Evolutionary conservation across 1,140 invertebrate species (phyloP).

Genomic region (Eurosta solidaginis): DNA sequence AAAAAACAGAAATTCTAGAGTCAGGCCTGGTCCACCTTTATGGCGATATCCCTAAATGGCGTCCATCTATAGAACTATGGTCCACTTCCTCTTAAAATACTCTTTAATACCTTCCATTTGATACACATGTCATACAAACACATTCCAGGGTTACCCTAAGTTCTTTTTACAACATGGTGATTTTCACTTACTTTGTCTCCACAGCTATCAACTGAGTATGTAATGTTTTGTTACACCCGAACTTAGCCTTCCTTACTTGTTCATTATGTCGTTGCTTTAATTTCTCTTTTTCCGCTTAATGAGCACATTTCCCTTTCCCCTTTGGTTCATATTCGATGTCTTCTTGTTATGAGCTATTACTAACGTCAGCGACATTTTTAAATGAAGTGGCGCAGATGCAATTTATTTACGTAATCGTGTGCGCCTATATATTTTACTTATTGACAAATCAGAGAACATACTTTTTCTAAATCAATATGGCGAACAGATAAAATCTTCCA

Average conservation of each 20-base stretch:
- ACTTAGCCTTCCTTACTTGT: not conserved
- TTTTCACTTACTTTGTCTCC: too few species aligned
- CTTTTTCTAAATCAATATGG: conserved; percentile 9
- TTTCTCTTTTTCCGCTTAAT: not conserved
- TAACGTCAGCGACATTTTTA: not conserved
- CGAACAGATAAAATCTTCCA: not conserved
- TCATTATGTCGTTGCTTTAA: not conserved
- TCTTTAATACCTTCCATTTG: too few species aligned
- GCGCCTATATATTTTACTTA: not conserved
- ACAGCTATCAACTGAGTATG: too few species aligned
- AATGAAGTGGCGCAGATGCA: not conserved
- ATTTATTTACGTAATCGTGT: not conserved
- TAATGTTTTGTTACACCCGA: not conserved
- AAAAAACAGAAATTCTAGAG: too few species aligned
- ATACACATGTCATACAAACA: too few species aligned
- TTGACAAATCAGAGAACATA: too few species aligned
- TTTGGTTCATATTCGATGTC: not conserved
- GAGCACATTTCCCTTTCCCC: not conserved
- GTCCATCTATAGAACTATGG: too few species aligned
- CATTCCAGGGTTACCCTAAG: too few species aligned
- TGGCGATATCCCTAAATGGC: too few species aligned
- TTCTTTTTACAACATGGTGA: too few species aligned
- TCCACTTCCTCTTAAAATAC: too few species aligned
- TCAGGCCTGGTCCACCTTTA: too few species aligned
- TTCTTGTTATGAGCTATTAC: conserved; percentile 11